Base-by-base conservation (phyloP, 2,797 vertebrate genomes). In the Epinephelus coioides region DNA sequence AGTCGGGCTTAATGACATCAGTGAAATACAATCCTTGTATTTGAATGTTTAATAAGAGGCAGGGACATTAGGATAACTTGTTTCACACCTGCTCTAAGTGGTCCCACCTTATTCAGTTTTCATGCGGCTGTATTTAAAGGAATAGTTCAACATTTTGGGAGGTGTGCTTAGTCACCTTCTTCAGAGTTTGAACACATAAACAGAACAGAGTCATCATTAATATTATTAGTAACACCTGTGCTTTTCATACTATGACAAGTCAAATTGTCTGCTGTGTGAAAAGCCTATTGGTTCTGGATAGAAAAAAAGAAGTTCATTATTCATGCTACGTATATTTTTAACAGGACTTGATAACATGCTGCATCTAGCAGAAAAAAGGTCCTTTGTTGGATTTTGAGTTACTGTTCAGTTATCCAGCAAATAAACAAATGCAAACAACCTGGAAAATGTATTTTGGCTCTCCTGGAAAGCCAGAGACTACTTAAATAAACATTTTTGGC, bases 401-500 rank as follows among this genome's bases (percentile, higher is more conserved):
- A 49, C 30, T 79, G 25, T 77, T 79, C 18, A 63, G 7, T 78
- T 83, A 81, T 71, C 12, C 27, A 78, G 82, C 30, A 75, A 84
- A 81, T 59, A 76, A 77, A 82, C 76, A 81, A 82, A 79, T 71
- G 44, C 4, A 75, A 88, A 78, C 67, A 73, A 79, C 77, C 51
- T 47, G 60, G 64, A 86, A 85, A 6, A 73, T 87, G 30, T 60
- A 25, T 71, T 82, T 80, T 63, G 51, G 25, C 68, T 87, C 72
- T 77, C 65, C 51, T 54, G 62, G 47, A 86, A 85, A 78, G 56
- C 65, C 59, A 27, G 71, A 62, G 69, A 81, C 59, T 63, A 62
- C 67, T 82, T 84, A 75, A 86, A 79, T 88, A 87, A 89, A 89
- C 81, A 79, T 40, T 56, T 80, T 27, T 84, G 40, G 49, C 82